Conservation (phyloP, 2,888 invertebrate genomes). For the Galeopsomyia nigrocyanea region DNA sequence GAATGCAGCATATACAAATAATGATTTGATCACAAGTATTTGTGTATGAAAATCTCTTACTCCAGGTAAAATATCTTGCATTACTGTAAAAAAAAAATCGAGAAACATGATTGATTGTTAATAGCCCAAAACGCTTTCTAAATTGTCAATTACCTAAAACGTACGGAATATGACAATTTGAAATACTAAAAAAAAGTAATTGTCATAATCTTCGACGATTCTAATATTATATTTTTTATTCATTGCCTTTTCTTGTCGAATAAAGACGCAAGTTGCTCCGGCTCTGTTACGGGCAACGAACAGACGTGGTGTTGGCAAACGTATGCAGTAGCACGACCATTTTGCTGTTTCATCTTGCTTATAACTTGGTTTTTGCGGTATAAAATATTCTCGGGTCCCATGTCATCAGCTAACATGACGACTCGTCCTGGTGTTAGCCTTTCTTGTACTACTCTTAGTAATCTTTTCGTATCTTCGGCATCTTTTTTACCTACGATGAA, state of each 20-base stretch:
- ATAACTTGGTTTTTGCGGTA: slow-evolving; percentile 69
- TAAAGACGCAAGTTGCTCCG: slow-evolving; percentile 74
- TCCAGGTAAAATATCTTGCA: no score
- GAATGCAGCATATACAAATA: no score
- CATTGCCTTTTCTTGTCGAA: slow-evolving; percentile 67
- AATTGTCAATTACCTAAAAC: no score
- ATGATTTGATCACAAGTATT: no score
- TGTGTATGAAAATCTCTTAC: no score
- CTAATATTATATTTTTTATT: neutral
- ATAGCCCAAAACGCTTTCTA: no score
- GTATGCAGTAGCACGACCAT: slow-evolving; percentile 79
- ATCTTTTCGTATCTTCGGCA: slow-evolving; percentile 76
- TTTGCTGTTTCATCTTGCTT: slow-evolving; percentile 71
- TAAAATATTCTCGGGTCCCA: slow-evolving; percentile 64
- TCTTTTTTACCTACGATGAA: slow-evolving; percentile 77
- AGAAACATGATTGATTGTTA: no score
- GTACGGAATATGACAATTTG: neutral
- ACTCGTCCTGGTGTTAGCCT: slow-evolving; percentile 79
- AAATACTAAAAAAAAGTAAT: neutral
- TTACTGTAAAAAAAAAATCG: no score
- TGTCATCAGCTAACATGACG: slow-evolving; percentile 77
- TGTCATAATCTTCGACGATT: neutral
- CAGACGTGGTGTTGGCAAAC: slow-evolving; percentile 85
- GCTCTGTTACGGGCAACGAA: slow-evolving; percentile 80
- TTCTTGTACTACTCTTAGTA: slow-evolving; percentile 77